Evolutionary conservation across 2,888 invertebrate species (phyloP), one percentile per base, ranked within the genome.

Genomic region (Uloborus plumipes): DNA sequence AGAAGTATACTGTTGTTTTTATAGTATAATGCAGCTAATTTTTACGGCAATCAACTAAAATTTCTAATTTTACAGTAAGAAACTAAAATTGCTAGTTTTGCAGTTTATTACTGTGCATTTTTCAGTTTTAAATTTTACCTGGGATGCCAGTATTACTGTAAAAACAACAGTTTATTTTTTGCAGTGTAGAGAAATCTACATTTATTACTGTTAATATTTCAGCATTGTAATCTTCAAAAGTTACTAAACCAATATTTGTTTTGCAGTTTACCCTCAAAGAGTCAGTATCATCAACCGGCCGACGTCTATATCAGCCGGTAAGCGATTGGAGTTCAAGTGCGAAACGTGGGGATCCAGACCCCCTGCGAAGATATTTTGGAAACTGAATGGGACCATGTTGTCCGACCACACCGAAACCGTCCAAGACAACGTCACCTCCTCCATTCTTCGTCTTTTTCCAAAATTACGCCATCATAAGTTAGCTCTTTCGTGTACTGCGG

Each of bases 371-470:
- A 55, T 83, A 50, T 77, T 73, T 50, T 83, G 83, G 83, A 77
- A 77, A 76, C 69, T 83, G 31, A 83, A 83, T 49, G 76, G 76
- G 16, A 83, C 83, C 4, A 49, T 20, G 31, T 55, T 83, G 26
- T 62, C 71, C 1, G 77, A 77, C 64, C 72, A 76, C 50, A 22
- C 31, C n/a, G 75, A 72, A 62, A 67, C 77, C 61, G 83, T 83
- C 67, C 76, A 72, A 20, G 83, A 83, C 67, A 83, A 83, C 58
- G 47, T 67, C 62, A 83, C 83, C n/a, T 62, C 72, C 22, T 76
- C 77, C 47, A 20, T 66, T 31, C 77, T 83, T 6, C 72, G 83
- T n/a, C 62, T 83, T 4, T 71, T 31, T 9, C 83, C 83, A 15
- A 76, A 76, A 31, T 67, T 53, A 55, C 72, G 53, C 26, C 62